Evolutionary conservation across 2,888 invertebrate species (phyloP), one percentile per base, ranked within the genome.

Genomic region (Epirrita christyi): DNA sequence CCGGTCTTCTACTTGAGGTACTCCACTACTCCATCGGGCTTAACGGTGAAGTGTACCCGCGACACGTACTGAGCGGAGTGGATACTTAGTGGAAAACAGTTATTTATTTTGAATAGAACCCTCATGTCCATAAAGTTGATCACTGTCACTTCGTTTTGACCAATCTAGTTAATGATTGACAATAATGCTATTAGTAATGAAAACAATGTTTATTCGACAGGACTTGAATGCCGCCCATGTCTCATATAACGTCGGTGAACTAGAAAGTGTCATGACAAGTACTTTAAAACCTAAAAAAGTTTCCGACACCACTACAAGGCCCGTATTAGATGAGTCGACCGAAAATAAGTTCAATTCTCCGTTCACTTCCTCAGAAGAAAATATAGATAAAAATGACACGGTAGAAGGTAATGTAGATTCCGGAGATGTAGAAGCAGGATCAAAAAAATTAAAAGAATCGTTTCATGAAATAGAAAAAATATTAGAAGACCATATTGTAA

Each of bases 381-480:
- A 28, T 29, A 7, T 28, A 5, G 29, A 43, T 41, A n/a, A 28
- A 8, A 29, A 8, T 29, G 36, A 53, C 7, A 29, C n/a, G n/a
- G n/a, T 21, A 21, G 34, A 54, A 27, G 4, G 36, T 9, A 21
- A 29, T 32, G 34, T 42, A 9, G n/a, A 49, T n/a, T n/a, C 41
- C 10, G 15, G 29, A 11, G 43, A 51, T 28, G 40, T 21, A 34
- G 9, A 42, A 7, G 0, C 8, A 38, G 8, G 5, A 5, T 6
- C 14, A 14, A 54, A 57, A 15, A 60, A 58, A 27, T 49, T 55
- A 0, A 43, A 56, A 34, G 53, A 45, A 27, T 48, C 50, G 14
- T 40, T 61, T 1, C 6, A 55, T 0, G 57, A 63, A 46, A 50
- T 62, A 48, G 34, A 54, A 10, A 44, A 46, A n/a, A 52, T 61